Base-by-base conservation (phyloP, 2,113 vertebrate species). In the Ascaphus truei region DNA sequence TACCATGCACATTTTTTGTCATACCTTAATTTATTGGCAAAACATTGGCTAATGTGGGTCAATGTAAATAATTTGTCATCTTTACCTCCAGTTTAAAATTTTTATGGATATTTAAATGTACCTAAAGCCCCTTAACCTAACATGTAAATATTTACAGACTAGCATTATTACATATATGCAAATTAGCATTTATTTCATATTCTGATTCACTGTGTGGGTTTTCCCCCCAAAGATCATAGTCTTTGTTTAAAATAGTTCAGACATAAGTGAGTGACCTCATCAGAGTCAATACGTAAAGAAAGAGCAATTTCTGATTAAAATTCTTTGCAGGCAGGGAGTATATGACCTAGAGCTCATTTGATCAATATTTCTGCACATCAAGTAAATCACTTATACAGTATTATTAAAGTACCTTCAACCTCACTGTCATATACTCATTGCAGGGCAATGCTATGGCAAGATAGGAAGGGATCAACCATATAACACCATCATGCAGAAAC, bases 301-400 rank as follows among this genome's bases (percentile, higher is more conserved):
- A 34, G 55, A 59, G 31, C 57, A 51, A 51, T 22, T 60, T 51
- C 56, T 60, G 66, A 69, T 69, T 69, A 60, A 60, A 69, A 69
- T 69, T 69, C 66, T 51, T 69, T 37, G 56, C 56, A 60, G 55
- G 22, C 64, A 4, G 18, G 16, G 27, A 59, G 55, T 25, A 20
- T 36, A 60, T 69, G 66, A 69, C 66, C 66, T 10, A 23, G 23
- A 60, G 66, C 43, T 69, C 56, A 45, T 13, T 12, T 69, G 56
- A 69, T 69, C 66, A 69, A 69, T 69, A 69, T 60, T 60, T 69
- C 66, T 69, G 51, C 66, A 69, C 66, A 69, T 59, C 56, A 51
- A 50, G 43, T 69, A 69, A 69, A 69, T 69, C 56, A 69, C 66
- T 69, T 69, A 60, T 60, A 60, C 66, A 69, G 66, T 60, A 60